Percentiles rank a stretch among this genome's conserved stretches.
Conservation (phyloP, 2,797 vertebrate species). For the Chelon auratus region DNA sequence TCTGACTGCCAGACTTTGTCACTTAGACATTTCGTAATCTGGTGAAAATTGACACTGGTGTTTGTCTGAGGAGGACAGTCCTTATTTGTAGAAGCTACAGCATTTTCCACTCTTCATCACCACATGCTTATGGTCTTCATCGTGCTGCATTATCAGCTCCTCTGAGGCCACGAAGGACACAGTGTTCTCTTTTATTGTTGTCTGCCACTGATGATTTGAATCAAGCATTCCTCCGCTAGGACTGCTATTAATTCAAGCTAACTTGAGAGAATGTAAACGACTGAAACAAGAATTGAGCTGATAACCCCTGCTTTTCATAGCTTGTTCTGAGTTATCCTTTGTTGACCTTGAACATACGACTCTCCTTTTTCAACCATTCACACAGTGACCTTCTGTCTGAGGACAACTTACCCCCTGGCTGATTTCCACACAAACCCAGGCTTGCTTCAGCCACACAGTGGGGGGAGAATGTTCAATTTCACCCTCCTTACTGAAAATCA, state of each 20-base stretch:
- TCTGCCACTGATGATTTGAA: slow-evolving; percentile 17
- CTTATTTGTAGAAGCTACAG: background rate
- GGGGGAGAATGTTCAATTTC: slow-evolving; percentile 51
- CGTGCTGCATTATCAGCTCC: background rate
- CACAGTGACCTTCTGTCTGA: slow-evolving; percentile 36
- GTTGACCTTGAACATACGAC: background rate
- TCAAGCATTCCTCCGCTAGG: slow-evolving; percentile 3
- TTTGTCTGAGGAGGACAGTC: background rate
- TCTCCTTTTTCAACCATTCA: slow-evolving; percentile 27
- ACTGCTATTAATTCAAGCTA: slow-evolving; percentile 22
- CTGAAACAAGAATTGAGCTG: slow-evolving; percentile 23
- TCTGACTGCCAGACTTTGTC: background rate
- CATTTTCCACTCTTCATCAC: background rate
- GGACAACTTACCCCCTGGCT: slow-evolving; percentile 41
- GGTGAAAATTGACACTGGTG: background rate
- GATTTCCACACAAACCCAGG: slow-evolving; percentile 58
- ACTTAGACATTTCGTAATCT: background rate
- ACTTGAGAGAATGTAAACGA: slow-evolving; percentile 16
- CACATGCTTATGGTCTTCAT: background rate
- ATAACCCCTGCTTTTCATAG: slow-evolving; percentile 4
- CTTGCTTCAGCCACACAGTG: slow-evolving; percentile 19
- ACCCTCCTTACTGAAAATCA: slow-evolving; percentile 34
- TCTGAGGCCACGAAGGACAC: slow-evolving; percentile 33
- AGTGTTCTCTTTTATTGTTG: slow-evolving; percentile 10
- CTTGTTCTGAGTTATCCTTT: background rate